Conservation (phyloP, 2,113 vertebrate genomes). For the Pseudopipra pipra region DNA sequence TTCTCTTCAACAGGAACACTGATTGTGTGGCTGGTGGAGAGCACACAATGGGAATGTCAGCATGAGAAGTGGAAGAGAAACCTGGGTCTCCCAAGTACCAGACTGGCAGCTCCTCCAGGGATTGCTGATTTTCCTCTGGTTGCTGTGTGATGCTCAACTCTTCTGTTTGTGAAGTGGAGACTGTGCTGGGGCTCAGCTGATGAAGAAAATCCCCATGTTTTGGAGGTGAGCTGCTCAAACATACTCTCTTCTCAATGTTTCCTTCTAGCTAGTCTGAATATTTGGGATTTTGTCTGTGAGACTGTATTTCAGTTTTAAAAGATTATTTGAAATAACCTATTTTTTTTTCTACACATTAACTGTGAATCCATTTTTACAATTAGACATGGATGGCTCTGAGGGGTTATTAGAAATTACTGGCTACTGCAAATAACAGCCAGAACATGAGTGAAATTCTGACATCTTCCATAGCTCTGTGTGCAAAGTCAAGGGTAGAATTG, state of each 20-base stretch:
- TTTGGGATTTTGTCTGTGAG: not conserved
- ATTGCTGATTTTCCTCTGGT: not conserved
- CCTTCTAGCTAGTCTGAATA: not conserved
- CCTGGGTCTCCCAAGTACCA: not conserved
- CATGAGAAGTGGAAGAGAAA: not conserved
- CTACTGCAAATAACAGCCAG: not conserved
- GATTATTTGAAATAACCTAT: not conserved
- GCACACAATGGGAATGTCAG: fast-evolving
- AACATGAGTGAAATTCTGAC: not conserved
- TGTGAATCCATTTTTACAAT: not conserved
- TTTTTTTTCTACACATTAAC: not conserved
- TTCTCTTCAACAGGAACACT: not conserved
- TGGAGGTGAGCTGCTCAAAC: not conserved
- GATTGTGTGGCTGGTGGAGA: not conserved
- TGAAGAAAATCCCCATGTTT: not conserved
- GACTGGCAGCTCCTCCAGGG: not conserved
- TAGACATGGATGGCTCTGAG: not conserved
- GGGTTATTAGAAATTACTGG: not conserved
- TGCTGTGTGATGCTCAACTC: not conserved
- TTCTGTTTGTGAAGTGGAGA: not conserved
- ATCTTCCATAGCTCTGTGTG: not conserved
- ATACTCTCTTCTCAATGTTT: not conserved
- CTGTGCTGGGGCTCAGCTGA: not conserved
- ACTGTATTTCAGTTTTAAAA: not conserved
- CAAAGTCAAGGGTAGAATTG: not conserved